Evolutionary conservation across 2,113 vertebrate genomes (phyloP).

Genomic region (Excalfactoria chinensis): DNA sequence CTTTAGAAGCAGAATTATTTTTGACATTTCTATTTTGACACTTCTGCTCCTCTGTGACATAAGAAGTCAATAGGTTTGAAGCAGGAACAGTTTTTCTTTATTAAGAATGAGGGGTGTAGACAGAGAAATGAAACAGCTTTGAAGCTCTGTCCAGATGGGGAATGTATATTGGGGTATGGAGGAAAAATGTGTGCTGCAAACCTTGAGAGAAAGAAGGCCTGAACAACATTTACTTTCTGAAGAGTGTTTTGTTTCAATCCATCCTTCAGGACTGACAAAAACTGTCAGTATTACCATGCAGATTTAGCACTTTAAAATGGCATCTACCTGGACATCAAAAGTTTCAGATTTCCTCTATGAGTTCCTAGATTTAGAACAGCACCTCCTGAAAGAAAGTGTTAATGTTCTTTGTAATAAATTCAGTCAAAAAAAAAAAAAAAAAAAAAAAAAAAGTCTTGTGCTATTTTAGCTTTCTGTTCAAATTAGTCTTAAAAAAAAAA

Average conservation of each 20-base stretch:
- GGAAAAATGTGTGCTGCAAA: neutral
- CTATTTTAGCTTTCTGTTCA: neutral
- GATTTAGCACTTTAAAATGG: neutral
- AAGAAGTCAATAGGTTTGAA: neutral
- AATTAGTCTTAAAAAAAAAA: neutral
- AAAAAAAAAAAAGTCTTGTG: neutral
- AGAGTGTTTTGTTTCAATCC: neutral
- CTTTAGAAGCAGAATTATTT: neutral
- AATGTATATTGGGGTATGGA: neutral
- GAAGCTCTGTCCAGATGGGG: neutral
- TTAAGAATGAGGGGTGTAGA: neutral
- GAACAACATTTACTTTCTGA: neutral
- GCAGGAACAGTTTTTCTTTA: neutral
- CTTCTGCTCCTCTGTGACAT: neutral
- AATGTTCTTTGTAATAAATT: neutral
- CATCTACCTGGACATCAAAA: neutral
- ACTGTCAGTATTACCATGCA: neutral
- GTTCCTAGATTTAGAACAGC: neutral
- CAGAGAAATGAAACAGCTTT: neutral
- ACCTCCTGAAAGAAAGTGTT: neutral
- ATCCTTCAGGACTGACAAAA: neutral
- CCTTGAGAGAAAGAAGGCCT: neutral
- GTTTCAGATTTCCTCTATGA: neutral
- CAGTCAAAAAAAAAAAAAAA: neutral
- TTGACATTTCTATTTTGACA: neutral